phyloP scores from a whole-genome alignment of 2,113 vertebrate genomes.

The Lepisosteus oculatus region DNA sequence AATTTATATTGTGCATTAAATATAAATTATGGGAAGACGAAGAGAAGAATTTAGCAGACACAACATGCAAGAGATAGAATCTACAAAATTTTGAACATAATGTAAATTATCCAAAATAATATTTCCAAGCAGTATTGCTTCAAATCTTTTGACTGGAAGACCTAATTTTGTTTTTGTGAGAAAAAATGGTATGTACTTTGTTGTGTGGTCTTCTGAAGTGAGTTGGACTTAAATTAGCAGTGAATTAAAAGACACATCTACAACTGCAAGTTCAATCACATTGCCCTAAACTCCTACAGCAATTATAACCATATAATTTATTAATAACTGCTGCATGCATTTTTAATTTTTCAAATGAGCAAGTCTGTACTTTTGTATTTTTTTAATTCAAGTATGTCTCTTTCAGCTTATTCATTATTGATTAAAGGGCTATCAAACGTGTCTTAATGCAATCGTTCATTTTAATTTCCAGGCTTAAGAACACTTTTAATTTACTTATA shows the following conservation, averaged over 20 bases:
- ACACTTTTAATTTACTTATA: background rate
- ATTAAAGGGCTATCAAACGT: constrained; percentile 29
- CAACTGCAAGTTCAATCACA: constrained; percentile 21
- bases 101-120: background rate
- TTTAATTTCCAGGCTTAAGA: constrained; percentile 20
- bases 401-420: constrained; percentile 24
- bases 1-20: too few relatives aligned
- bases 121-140: background rate
- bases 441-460: constrained; percentile 27
- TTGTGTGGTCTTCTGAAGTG: background rate
- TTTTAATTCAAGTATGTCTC: constrained; percentile 14
- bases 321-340: constrained; percentile 32
- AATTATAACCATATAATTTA: constrained; percentile 35
- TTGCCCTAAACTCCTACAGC: constrained; percentile 14
- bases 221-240: constrained; percentile 5
- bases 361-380: constrained; percentile 13
- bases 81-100: too few relatives aligned
- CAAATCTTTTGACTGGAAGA: background rate
- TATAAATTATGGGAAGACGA: too few relatives aligned
- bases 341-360: constrained; percentile 36
- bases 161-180: background rate
- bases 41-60: too few relatives aligned
- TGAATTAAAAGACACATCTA: background rate
- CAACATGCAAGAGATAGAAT: too few relatives aligned
- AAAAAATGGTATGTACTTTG: background rate